A percentile compares a stretch with the other conserved stretches of the same genome.
Evolutionary conservation across 2,113 vertebrate species (phyloP).

Genomic region (Sylvia atricapilla): DNA sequence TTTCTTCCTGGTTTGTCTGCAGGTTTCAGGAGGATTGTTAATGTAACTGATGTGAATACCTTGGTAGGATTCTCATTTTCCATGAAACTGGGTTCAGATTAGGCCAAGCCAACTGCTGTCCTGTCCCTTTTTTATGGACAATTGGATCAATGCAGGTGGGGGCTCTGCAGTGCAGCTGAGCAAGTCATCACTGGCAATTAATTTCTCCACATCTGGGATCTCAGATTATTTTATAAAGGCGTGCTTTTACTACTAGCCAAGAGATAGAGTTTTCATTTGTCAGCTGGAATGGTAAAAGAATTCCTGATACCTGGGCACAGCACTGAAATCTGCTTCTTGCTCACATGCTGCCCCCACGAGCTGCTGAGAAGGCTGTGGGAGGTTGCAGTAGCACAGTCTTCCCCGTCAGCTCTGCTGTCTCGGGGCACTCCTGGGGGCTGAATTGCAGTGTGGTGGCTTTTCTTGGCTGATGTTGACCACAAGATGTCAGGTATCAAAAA

Average conservation of each 20-base stretch:
- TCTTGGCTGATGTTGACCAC: neutral
- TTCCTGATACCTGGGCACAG: neutral
- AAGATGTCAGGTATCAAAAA: neutral
- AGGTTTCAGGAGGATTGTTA: neutral
- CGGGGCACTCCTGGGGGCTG: neutral
- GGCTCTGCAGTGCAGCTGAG: neutral
- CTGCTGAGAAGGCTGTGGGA: neutral
- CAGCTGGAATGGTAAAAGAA: neutral
- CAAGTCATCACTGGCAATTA: neutral
- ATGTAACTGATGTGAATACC: neutral
- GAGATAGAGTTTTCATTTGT: neutral
- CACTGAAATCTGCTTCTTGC: neutral
- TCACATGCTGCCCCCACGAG: rapidly evolving
- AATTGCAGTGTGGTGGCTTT: neutral
- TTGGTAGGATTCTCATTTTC: neutral
- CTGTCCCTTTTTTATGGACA: neutral
- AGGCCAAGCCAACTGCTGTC: neutral
- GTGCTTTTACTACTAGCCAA: neutral
- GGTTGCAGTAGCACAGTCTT: neutral
- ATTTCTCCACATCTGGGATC: neutral
- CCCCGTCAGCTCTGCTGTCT: neutral
- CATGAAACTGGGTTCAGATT: neutral
- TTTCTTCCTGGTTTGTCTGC: neutral
- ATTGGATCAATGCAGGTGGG: neutral
- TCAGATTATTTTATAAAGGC: neutral